Conservation (phyloP, 2,797 vertebrate species). For the Neoniphon sammara region DNA sequence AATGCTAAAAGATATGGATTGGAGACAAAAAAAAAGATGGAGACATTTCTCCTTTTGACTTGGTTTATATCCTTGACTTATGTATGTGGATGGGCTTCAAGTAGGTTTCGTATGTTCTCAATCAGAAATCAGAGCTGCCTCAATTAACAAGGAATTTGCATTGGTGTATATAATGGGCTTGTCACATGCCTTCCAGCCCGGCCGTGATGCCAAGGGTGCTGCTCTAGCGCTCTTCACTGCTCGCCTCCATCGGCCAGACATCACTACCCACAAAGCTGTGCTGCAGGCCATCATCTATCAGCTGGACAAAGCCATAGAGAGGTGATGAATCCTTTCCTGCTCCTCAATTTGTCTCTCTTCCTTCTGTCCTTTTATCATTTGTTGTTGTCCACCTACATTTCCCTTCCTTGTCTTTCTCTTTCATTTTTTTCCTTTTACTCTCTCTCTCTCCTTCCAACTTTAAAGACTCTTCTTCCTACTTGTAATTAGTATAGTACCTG, state of each 20-base stretch:
- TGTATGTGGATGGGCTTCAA: too few relatives aligned
- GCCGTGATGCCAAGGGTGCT: slow-evolving; percentile 87
- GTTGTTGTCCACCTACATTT: background rate
- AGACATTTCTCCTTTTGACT: too few relatives aligned
- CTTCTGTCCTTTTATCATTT: background rate
- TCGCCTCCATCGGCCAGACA: slow-evolving; percentile 84
- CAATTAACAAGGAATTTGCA: slow-evolving; percentile 4
- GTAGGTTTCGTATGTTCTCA: background rate
- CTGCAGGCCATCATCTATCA: slow-evolving; percentile 90
- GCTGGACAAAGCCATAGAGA: slow-evolving; percentile 90
- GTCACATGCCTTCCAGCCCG: slow-evolving; percentile 76
- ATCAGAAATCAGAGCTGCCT: background rate
- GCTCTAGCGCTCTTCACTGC: slow-evolving; percentile 88
- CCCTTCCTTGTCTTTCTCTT: too few relatives aligned
- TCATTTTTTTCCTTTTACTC: background rate
- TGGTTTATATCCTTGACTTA: too few relatives aligned
- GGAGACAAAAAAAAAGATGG: too few relatives aligned
- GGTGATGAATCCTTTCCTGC: slow-evolving; percentile 63
- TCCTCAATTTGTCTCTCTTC: background rate
- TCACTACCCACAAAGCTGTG: slow-evolving; percentile 87
- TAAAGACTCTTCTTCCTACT: background rate
- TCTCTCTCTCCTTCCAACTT: background rate
- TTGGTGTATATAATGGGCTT: background rate
- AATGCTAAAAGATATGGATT: too few relatives aligned
- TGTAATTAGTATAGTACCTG: background rate